Evolutionary conservation across 2,113 vertebrate species (phyloP).

Genomic region (Megaceryle torquata): DNA sequence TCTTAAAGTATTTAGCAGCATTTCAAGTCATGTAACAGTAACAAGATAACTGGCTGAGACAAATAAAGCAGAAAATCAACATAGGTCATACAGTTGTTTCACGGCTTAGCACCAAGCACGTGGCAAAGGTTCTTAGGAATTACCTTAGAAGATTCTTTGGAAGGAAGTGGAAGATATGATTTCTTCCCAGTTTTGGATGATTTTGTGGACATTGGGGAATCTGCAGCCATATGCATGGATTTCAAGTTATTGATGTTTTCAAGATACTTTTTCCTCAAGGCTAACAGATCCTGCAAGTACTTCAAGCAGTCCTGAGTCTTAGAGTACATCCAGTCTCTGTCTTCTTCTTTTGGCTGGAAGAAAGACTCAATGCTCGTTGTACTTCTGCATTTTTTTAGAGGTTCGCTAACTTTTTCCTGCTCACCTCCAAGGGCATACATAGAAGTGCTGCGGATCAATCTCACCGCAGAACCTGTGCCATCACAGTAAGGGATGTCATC

Average conservation of each 20-base stretch:
- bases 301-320: constrained; percentile 91
- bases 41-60: not conserved
- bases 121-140: not conserved
- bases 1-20: not conserved
- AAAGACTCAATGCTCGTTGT: constrained; percentile 80
- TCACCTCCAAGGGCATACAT: constrained; percentile 85
- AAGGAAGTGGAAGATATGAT: constrained; percentile 53
- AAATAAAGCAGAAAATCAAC: not conserved
- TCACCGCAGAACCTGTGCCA: constrained; percentile 76
- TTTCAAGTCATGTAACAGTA: not conserved
- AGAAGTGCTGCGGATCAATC: constrained; percentile 91
- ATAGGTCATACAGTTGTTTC: not conserved
- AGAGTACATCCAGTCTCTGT: constrained; percentile 86
- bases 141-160: constrained; percentile 71
- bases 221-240: constrained; percentile 31
- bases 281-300: constrained; percentile 91
- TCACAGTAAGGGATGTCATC: constrained; percentile 67
- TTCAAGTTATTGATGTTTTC: constrained; percentile 82
- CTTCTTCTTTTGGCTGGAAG: constrained; percentile 84
- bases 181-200: constrained; percentile 71
- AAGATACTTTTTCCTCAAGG: constrained; percentile 87
- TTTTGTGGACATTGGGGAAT: constrained; percentile 56
- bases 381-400: constrained; percentile 88
- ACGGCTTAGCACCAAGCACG: not conserved
- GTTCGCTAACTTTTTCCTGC: constrained; percentile 66